Conservation (phyloP, 1,140 invertebrate species). For the Leptonema lineaticorne region DNA sequence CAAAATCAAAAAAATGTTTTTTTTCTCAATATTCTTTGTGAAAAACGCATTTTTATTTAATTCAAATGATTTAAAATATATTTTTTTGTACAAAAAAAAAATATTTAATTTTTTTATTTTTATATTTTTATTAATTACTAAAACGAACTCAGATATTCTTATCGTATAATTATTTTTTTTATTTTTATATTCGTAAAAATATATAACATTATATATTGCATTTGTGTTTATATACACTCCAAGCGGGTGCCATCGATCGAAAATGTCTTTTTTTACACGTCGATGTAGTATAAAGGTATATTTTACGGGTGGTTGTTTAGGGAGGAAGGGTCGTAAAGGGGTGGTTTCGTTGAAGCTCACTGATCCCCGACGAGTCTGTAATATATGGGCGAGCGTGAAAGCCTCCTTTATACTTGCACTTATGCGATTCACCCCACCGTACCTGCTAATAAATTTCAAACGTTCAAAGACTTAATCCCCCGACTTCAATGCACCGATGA, state of each 20-base stretch:
- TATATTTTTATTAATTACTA: no score
- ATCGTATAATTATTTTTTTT: no score
- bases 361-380: conserved; percentile 26
- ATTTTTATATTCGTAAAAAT: no score
- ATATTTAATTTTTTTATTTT: no score
- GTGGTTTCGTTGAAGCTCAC: background rate
- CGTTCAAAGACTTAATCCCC: conserved; percentile 29
- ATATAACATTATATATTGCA: background rate
- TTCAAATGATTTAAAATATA: no score
- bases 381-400: conserved; percentile 33
- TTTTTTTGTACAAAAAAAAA: no score
- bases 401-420: conserved; percentile 38
- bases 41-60: background rate
- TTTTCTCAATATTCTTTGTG: background rate
- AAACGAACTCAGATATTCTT: no score
- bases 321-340: conserved; percentile 1
- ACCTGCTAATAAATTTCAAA: conserved; percentile 35
- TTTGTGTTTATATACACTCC: no score
- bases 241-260: no score
- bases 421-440: background rate
- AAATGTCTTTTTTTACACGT: background rate
- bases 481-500: conserved; percentile 22
- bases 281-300: no score
- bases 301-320: conserved; percentile 1
- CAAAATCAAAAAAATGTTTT: background rate